Conservation (phyloP, 2,113 vertebrate genomes). For the Noturus placidus region DNA sequence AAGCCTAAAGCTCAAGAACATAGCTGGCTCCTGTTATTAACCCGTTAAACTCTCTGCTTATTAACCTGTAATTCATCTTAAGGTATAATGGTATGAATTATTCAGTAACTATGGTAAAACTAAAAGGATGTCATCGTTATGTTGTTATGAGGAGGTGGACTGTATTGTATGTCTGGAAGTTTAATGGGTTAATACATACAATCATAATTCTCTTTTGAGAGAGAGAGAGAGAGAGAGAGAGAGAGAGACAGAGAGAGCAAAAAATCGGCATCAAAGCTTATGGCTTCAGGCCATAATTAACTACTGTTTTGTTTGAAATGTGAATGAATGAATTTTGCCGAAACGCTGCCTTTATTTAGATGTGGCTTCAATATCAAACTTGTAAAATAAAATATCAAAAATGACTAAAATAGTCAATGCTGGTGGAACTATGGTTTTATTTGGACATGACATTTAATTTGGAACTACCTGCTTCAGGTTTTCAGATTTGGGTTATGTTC, state of each 20-base stretch:
- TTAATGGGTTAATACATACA: slow-evolving; percentile 12
- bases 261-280: slow-evolving; percentile 71
- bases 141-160: neutral
- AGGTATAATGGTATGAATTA: neutral
- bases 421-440: neutral
- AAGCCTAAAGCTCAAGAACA: neutral
- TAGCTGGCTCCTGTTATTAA: neutral
- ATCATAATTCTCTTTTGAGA: slow-evolving; percentile 39
- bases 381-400: too few relatives aligned
- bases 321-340: slow-evolving; percentile 62
- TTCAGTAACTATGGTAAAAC: too few relatives aligned
- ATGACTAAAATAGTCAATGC: neutral
- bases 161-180: neutral
- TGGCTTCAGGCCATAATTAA: slow-evolving; percentile 77
- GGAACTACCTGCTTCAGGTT: neutral
- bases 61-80: neutral
- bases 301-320: slow-evolving; percentile 67
- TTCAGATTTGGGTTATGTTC: neutral
- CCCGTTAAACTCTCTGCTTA: neutral
- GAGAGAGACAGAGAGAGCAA: slow-evolving; percentile 63
- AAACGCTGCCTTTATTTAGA: slow-evolving; percentile 66
- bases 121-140: neutral
- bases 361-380: slow-evolving; percentile 59
- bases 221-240: slow-evolving; percentile 36
- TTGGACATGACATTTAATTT: neutral